A percentile compares a stretch with the other conserved stretches of the same genome.
Conservation (phyloP, 1,140 invertebrate species). For the Sycophaga agraensis region DNA sequence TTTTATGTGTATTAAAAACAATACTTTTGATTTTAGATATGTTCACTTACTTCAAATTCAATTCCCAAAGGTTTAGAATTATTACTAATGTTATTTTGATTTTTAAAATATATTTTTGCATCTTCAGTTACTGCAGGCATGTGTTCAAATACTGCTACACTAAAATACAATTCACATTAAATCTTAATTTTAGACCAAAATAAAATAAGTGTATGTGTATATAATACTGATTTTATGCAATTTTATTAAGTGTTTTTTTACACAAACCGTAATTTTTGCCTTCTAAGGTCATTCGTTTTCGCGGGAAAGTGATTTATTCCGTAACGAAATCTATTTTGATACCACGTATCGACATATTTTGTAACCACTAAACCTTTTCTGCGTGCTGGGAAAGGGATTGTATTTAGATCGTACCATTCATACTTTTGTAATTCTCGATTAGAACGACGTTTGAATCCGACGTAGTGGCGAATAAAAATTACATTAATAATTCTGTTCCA, state of each 20-base stretch:
- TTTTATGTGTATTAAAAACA: neutral
- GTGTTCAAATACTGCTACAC: constrained; percentile 70
- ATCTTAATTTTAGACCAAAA: neutral
- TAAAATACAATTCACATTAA: constrained; percentile 39
- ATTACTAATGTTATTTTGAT: constrained; percentile 29
- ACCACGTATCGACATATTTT: constrained; percentile 66
- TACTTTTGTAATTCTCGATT: constrained; percentile 41
- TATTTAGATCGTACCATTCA: constrained; percentile 68
- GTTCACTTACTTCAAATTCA: constrained; percentile 63
- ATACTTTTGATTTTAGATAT: too few species aligned
- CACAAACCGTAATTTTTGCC: constrained; percentile 39
- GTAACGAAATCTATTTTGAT: constrained; percentile 61
- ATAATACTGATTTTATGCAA: neutral
- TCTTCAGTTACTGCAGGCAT: constrained; percentile 67
- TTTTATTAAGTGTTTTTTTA: neutral
- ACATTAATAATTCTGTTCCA: constrained; percentile 78
- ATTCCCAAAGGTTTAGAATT: constrained; percentile 54
- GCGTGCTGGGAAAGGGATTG: constrained; percentile 69
- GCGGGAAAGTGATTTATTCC: constrained; percentile 59
- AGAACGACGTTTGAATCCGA: constrained; percentile 38
- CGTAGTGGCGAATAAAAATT: constrained; percentile 68
- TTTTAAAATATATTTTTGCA: constrained; percentile 44
- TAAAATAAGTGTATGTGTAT: neutral
- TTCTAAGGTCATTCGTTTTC: constrained; percentile 64
- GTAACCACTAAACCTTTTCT: constrained; percentile 57